These are phyloP conservation scores for Volucella bombylans DNA, from an alignment of 2,888 invertebrate genomes.

Conservation along the genomic window DNA sequence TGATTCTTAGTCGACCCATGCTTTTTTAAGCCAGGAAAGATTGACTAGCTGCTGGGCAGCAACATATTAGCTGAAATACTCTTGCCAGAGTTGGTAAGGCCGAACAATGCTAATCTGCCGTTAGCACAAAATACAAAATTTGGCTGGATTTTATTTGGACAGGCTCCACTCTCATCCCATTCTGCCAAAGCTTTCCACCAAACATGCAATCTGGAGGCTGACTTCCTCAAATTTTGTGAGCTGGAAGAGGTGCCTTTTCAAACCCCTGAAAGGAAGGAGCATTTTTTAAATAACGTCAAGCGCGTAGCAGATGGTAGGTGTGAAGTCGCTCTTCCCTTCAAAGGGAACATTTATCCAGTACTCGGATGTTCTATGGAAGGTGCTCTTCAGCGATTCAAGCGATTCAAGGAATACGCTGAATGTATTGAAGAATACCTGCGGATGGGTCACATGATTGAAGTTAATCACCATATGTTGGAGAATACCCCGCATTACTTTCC, in stretches of 20 bases:
- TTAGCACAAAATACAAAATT: neutral
- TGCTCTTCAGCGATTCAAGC: slow-evolving; percentile 1
- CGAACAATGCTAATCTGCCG: neutral
- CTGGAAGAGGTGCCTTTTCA: slow-evolving; percentile 13
- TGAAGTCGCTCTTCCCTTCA: neutral
- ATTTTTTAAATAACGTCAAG: slow-evolving; percentile 15
- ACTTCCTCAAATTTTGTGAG: slow-evolving; percentile 32
- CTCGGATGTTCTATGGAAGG: slow-evolving; percentile 14
- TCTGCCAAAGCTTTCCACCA: too few relatives aligned
- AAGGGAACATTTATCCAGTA: neutral
- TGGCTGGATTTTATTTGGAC: too few relatives aligned
- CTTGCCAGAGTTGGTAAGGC: neutral
- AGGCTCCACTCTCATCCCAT: too few relatives aligned
- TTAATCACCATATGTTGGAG: neutral
- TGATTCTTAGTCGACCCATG: neutral
- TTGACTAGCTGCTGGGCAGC: slow-evolving; percentile 17
- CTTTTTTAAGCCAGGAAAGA: neutral
- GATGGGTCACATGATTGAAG: slow-evolving; percentile 20
- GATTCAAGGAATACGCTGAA: neutral
- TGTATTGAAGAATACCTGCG: slow-evolving; percentile 13
- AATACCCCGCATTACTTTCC: slow-evolving; percentile 15
- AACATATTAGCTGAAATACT: slow-evolving; percentile 17
- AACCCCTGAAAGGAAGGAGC: slow-evolving; percentile 8
- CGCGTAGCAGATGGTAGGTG: neutral
- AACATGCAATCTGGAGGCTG: neutral